phyloP scores from a whole-genome alignment of 2,888 invertebrate genomes.

The Ophion obscuratus region DNA sequence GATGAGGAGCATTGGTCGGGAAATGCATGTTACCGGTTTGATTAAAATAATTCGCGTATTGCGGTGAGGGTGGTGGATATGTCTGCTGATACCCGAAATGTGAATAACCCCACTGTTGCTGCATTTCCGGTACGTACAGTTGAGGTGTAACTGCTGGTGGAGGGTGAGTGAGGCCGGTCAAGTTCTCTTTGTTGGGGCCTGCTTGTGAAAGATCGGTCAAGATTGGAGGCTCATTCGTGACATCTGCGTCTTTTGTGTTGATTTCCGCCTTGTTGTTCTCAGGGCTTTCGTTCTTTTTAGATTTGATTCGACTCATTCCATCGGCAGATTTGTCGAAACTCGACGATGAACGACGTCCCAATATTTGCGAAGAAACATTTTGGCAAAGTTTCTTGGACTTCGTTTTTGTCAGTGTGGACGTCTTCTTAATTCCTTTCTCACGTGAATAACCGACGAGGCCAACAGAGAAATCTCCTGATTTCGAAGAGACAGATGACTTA shows the following conservation, averaged over 20 bases:
- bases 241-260: not conserved
- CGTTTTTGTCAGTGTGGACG: not conserved
- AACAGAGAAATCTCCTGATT: slow-evolving; percentile 6
- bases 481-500: not conserved
- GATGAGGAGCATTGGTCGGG: slow-evolving; percentile 8
- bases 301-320: not conserved
- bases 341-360: slow-evolving; percentile 2
- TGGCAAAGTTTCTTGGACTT: not conserved
- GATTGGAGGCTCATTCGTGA: slow-evolving; percentile 1
- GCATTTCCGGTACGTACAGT: slow-evolving; percentile 11
- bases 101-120: slow-evolving; percentile 3
- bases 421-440: slow-evolving; percentile 3
- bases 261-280: not conserved
- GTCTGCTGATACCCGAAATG: slow-evolving; percentile 17
- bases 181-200: not conserved
- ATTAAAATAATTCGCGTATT: slow-evolving; percentile 10
- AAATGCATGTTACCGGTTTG: slow-evolving; percentile 5
- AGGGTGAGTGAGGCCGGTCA: slow-evolving; percentile 19
- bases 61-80: slow-evolving; percentile 18
- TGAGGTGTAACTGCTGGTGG: slow-evolving; percentile 6
- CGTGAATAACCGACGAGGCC: not conserved
- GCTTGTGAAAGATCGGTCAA: slow-evolving; percentile 6
- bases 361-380: slow-evolving; percentile 9
- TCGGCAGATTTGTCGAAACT: slow-evolving; percentile 9
- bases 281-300: not conserved